A percentile compares a stretch with the other conserved stretches of the same genome.
These are phyloP conservation scores for Nephrotoma guestfalica DNA, from an alignment of 2,888 invertebrate genomes.

Conservation along the genomic window DNA sequence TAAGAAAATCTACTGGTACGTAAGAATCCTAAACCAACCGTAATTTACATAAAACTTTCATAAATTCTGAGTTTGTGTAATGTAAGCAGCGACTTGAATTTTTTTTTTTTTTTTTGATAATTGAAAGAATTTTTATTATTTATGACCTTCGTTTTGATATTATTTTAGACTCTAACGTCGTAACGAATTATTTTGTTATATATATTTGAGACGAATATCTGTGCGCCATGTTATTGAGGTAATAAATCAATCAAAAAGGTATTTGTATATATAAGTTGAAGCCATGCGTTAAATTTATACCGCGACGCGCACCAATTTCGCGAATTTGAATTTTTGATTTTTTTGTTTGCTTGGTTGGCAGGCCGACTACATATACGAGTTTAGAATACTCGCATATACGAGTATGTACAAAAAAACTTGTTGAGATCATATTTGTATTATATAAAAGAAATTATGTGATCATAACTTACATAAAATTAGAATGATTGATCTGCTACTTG, in stretches of 20 bases:
- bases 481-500: background rate
- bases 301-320: background rate
- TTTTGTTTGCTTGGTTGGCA: background rate
- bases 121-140: background rate
- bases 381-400: background rate
- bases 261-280: background rate
- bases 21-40: background rate
- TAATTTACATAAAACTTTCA: background rate
- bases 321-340: background rate
- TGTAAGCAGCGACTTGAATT: background rate
- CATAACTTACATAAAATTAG: background rate
- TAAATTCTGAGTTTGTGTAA: background rate
- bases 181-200: background rate
- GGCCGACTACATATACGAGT: background rate
- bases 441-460: background rate
- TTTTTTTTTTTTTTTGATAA: background rate
- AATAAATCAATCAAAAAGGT: background rate
- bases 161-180: background rate
- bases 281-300: background rate
- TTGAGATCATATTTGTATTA: background rate
- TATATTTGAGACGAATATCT: background rate
- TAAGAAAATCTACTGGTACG: background rate
- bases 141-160: background rate
- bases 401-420: background rate
- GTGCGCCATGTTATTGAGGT: background rate